These are phyloP conservation scores for Choristoneura rosaceana DNA, from an alignment of 2,888 invertebrate species.

Conservation along the genomic window DNA sequence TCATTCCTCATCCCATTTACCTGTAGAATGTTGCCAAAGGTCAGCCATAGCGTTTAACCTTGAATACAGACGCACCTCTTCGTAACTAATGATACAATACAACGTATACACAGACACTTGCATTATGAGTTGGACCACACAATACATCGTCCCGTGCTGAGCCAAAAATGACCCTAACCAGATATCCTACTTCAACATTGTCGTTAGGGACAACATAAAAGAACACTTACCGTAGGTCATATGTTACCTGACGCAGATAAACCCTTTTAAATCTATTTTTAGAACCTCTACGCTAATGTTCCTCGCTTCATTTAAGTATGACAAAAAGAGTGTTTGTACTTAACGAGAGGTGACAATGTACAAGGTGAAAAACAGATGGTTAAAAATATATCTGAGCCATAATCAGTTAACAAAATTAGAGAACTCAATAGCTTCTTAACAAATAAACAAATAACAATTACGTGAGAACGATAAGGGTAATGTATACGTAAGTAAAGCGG, in stretches of 20 bases:
- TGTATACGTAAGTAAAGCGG: neutral
- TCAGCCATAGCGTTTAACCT: constrained; percentile 60
- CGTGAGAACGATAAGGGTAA: neutral
- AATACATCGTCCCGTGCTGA: constrained; percentile 8
- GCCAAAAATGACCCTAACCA: neutral
- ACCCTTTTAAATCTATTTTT: constrained; percentile 25
- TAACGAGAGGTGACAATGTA: constrained; percentile 7
- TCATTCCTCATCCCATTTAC: constrained; percentile 21
- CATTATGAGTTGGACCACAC: constrained; percentile 32
- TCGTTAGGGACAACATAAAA: constrained; percentile 7
- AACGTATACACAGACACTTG: constrained; percentile 11
- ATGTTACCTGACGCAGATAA: constrained; percentile 12
- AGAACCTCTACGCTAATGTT: constrained; percentile 9
- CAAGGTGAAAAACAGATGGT: neutral
- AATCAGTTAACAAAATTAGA: neutral
- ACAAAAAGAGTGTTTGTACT: constrained; percentile 1
- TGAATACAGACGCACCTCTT: constrained; percentile 59
- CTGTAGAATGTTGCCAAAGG: constrained; percentile 52
- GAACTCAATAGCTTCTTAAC: neutral
- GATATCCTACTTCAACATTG: neutral
- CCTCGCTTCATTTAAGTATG: constrained; percentile 4
- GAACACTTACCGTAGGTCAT: constrained; percentile 19
- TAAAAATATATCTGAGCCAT: no score
- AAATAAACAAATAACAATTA: neutral
- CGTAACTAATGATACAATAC: constrained; percentile 43